These are phyloP conservation scores for Aphaenogaster rudis DNA, from an alignment of 1,140 invertebrate species.

Conservation along the genomic window DNA sequence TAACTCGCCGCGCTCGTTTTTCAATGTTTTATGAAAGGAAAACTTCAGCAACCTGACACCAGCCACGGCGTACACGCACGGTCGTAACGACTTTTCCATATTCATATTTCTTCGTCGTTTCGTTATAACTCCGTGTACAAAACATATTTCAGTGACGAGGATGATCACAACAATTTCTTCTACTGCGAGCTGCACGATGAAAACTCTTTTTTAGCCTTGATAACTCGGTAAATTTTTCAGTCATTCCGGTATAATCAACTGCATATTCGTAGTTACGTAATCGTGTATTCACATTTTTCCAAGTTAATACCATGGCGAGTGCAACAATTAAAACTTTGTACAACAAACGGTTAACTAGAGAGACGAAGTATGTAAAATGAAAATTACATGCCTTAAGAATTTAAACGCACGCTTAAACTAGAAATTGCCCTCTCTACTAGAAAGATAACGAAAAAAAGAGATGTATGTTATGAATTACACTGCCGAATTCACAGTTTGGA, in stretches of 20 bases:
- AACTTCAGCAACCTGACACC: constrained; percentile 13
- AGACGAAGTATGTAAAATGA: background rate
- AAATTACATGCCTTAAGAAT: constrained; percentile 33
- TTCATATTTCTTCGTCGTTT: constrained; percentile 55
- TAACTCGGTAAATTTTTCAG: constrained; percentile 35
- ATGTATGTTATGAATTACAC: background rate
- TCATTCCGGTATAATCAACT: constrained; percentile 5
- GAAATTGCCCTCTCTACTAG: background rate
- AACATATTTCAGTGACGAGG: constrained; percentile 11
- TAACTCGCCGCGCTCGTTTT: constrained; percentile 37
- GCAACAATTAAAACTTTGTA: constrained; percentile 37
- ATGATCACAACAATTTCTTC: constrained; percentile 25
- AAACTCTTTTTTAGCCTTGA: constrained; percentile 30
- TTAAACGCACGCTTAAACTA: background rate
- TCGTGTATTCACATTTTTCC: background rate
- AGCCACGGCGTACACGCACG: background rate
- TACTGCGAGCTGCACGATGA: background rate
- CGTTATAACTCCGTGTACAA: constrained; percentile 7
- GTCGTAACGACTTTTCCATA: constrained; percentile 43
- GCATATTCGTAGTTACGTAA: background rate
- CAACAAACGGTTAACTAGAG: background rate
- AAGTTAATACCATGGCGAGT: background rate
- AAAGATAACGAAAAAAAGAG: background rate
- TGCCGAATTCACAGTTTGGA: background rate
- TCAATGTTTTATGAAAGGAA: constrained; percentile 19